Percentiles rank a stretch among this genome's conserved stretches.
Evolutionary conservation across 2,113 vertebrate genomes (phyloP).

Genomic region (Grallaria varia): DNA sequence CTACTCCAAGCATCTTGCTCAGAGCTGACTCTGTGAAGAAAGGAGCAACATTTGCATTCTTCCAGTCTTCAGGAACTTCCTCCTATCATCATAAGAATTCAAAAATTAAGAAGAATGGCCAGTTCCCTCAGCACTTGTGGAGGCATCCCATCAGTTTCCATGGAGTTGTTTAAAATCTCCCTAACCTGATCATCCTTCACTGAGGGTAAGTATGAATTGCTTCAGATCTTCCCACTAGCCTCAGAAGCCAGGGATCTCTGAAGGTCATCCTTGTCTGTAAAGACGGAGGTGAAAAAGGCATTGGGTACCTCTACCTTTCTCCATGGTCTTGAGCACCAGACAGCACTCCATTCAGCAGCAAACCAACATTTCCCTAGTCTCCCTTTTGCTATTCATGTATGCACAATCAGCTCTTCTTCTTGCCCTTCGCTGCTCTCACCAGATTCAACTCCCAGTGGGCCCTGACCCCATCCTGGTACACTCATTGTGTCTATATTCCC

Average conservation of each 20-base stretch:
- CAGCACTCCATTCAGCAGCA: not conserved
- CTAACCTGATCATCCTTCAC: not conserved
- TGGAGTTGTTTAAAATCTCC: not conserved
- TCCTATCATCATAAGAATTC: not conserved
- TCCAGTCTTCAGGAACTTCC: not conserved
- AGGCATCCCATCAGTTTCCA: not conserved
- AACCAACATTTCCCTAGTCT: not conserved
- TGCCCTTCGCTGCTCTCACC: not conserved
- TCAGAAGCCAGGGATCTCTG: not conserved
- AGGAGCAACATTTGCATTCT: rapidly evolving
- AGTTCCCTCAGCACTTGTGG: not conserved
- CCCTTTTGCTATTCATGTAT: not conserved
- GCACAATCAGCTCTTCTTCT: not conserved
- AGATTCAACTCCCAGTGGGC: not conserved
- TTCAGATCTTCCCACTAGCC: not conserved
- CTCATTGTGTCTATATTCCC: not conserved
- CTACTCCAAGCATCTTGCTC: not conserved
- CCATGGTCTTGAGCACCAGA: not conserved
- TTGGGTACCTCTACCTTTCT: not conserved
- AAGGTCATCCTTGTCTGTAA: not conserved
- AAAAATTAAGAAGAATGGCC: not conserved
- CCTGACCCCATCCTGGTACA: not conserved
- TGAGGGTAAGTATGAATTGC: not conserved
- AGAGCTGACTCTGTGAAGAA: not conserved
- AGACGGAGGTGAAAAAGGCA: not conserved